Conservation (phyloP, 2,888 invertebrate species). For the Drosophila bunnanda region DNA sequence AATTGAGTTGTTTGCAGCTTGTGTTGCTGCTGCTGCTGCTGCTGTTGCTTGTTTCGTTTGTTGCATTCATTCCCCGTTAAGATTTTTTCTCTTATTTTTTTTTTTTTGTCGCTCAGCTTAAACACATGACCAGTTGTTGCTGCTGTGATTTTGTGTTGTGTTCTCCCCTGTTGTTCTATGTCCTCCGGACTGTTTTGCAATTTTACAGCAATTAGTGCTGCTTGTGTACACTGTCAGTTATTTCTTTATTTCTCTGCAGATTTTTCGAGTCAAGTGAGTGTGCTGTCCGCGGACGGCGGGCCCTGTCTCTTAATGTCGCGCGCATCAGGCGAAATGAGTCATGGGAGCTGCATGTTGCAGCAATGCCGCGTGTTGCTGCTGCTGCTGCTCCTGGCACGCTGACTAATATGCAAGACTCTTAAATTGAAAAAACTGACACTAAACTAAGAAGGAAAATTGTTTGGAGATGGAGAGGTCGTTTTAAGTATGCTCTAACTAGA, state of each 20-base stretch:
- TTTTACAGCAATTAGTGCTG: conserved; percentile 74
- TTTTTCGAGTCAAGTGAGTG: conserved; percentile 54
- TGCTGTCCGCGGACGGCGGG: conserved; percentile 6
- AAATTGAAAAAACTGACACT: conserved; percentile 46
- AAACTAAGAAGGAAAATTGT: conserved; percentile 35
- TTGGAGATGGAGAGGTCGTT: background rate
- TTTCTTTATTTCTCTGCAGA: conserved; percentile 59
- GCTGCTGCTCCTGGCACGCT: conserved; percentile 32
- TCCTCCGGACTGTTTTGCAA: conserved; percentile 51
- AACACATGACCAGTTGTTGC: conserved; percentile 30
- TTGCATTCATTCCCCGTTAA: conserved; percentile 55
- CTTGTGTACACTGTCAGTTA: conserved; percentile 63
- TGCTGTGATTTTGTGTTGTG: conserved; percentile 36
- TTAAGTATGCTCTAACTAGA: conserved; percentile 3
- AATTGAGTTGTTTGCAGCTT: conserved; percentile 69
- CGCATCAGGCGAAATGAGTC: conserved; percentile 53
- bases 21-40: conserved; percentile 31
- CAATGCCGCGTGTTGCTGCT: conserved; percentile 9
- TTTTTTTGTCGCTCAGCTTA: conserved; percentile 19
- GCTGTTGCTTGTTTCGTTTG: conserved; percentile 38
- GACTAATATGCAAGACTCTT: conserved; percentile 52
- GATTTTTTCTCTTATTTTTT: conserved; percentile 34
- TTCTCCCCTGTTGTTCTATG: conserved; percentile 46
- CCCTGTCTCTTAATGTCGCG: conserved; percentile 50
- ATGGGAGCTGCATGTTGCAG: conserved; percentile 44